A percentile compares a stretch with the other conserved stretches of the same genome.
Conservation (phyloP, 2,888 invertebrate species). For the Hyalella azteca region DNA sequence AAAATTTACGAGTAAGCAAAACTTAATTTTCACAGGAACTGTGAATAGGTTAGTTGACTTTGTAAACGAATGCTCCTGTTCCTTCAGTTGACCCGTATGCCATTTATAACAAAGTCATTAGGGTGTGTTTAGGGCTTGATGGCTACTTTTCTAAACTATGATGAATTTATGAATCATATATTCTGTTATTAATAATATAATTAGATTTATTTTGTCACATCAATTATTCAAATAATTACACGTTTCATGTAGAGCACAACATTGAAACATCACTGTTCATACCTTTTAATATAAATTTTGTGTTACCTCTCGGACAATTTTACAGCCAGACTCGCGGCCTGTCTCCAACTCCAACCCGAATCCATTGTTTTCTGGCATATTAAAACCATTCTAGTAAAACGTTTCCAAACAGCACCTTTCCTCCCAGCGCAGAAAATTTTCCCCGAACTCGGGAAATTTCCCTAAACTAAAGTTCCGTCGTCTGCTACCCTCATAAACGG, state of each 20-base stretch:
- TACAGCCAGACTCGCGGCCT: not conserved
- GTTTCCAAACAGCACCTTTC: not conserved
- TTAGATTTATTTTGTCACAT: too few species aligned
- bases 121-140: too few species aligned
- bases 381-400: not conserved
- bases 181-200: too few species aligned
- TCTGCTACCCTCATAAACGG: constrained; percentile 30
- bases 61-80: too few species aligned
- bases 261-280: too few species aligned
- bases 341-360: not conserved
- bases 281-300: not conserved
- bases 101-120: too few species aligned
- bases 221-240: too few species aligned
- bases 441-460: not conserved
- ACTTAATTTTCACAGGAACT: not conserved
- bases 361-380: not conserved
- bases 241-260: too few species aligned
- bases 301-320: not conserved
- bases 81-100: too few species aligned
- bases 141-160: too few species aligned
- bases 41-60: not conserved
- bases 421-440: not conserved
- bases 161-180: not conserved
- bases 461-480: not conserved
- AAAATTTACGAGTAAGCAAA: not conserved